These are phyloP conservation scores for Hydractinia echinata DNA, from an alignment of 30 jellyfish, hydroid and myxozoan genomes.

Conservation along the genomic window DNA sequence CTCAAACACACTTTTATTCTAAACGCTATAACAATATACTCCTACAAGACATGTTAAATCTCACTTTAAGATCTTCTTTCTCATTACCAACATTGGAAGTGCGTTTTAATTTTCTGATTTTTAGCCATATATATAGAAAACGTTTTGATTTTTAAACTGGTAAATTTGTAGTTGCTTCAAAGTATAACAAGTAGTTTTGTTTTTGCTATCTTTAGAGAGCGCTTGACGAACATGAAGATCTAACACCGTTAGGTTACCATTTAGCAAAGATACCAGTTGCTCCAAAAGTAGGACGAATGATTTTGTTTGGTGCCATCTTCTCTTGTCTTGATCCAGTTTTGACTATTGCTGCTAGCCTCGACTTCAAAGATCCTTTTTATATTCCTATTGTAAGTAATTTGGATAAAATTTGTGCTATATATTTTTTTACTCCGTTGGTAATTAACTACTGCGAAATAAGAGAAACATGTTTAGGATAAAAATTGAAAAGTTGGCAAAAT, in stretches of 20 bases:
- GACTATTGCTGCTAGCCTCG: conserved; percentile 75
- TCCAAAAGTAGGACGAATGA: conserved; percentile 84
- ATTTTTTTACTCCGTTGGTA: too few relatives aligned
- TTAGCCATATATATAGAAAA: too few relatives aligned
- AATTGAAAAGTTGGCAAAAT: too few relatives aligned
- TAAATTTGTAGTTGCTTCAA: too few relatives aligned
- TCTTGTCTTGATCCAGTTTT: conserved; percentile 88
- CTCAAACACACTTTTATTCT: background rate
- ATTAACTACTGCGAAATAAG: too few relatives aligned
- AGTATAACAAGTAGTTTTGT: background rate
- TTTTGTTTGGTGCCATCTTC: conserved; percentile 81
- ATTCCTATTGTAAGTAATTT: conserved; percentile 61
- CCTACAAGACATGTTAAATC: too few relatives aligned
- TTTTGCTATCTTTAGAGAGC: conserved; percentile 42
- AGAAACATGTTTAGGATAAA: too few relatives aligned
- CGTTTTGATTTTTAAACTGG: too few relatives aligned
- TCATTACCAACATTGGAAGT: too few relatives aligned
- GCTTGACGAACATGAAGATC: conserved; percentile 54
- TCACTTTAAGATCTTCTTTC: too few relatives aligned
- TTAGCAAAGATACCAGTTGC: conserved; percentile 72
- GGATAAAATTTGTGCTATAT: background rate
- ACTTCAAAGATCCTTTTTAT: conserved; percentile 74
- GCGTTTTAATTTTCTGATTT: too few relatives aligned
- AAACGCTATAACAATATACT: too few relatives aligned
- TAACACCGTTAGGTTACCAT: conserved; percentile 89